Conservation (phyloP, 2,888 invertebrate species). For the Cheilosia variabilis region DNA sequence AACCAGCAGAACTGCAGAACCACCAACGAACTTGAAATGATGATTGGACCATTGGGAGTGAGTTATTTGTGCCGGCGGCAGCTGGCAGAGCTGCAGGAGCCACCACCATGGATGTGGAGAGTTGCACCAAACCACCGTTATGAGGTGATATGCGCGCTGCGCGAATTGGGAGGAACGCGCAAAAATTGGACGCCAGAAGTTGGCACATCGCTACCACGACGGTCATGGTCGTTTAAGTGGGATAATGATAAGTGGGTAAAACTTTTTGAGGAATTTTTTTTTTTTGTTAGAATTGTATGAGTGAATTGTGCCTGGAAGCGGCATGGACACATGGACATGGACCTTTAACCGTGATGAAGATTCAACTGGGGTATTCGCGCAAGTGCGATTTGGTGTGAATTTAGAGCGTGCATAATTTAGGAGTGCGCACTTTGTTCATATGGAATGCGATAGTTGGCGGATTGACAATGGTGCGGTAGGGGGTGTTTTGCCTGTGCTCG, state of each 20-base stretch:
- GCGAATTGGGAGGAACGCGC: slow-evolving; percentile 54
- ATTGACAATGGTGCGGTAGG: too few species aligned
- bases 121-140: slow-evolving; percentile 64
- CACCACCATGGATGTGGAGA: slow-evolving; percentile 42
- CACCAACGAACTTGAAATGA: slow-evolving; percentile 73
- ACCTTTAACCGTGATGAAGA: slow-evolving; percentile 28
- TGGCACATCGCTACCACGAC: slow-evolving; percentile 42
- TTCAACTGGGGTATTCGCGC: slow-evolving; percentile 13
- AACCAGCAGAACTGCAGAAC: slow-evolving; percentile 35
- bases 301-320: slow-evolving; percentile 53
- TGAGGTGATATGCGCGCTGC: slow-evolving; percentile 61
- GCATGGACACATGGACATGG: background rate
- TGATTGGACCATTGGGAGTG: slow-evolving; percentile 76
- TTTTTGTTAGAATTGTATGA: slow-evolving; percentile 4
- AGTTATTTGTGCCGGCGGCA: slow-evolving; percentile 73
- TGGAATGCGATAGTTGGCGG: slow-evolving; percentile 45
- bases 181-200: slow-evolving; percentile 31
- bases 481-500: background rate
- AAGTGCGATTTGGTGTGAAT: slow-evolving; percentile 70
- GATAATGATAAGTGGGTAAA: slow-evolving; percentile 74
- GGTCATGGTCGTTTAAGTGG: slow-evolving; percentile 73
- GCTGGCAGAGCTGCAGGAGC: slow-evolving; percentile 66
- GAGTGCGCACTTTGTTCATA: slow-evolving; percentile 23
- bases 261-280: slow-evolving; percentile 69
- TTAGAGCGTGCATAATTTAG: slow-evolving; percentile 70